phyloP scores from a whole-genome alignment of 2,113 vertebrate genomes.

The Fulica atra region DNA sequence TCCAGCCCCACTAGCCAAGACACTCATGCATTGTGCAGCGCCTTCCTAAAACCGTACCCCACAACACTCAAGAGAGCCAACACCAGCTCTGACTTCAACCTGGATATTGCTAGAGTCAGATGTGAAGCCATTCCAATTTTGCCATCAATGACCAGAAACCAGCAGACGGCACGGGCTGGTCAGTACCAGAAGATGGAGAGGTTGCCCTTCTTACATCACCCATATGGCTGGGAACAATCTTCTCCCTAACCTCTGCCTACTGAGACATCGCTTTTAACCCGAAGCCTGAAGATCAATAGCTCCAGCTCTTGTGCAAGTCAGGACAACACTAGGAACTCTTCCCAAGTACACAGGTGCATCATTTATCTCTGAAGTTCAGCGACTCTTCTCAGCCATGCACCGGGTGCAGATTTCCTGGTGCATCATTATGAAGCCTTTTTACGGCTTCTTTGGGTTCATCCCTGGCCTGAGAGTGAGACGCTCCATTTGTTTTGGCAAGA shows the following conservation, averaged over 20 bases:
- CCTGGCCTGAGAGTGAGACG: background rate
- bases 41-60: background rate
- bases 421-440: background rate
- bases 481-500: constrained; percentile 63
- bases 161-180: background rate
- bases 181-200: background rate
- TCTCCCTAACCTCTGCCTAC: background rate
- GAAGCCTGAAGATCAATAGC: background rate
- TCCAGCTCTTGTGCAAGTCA: background rate
- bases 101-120: background rate
- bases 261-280: background rate
- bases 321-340: background rate
- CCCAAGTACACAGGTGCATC: background rate
- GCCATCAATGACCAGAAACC: background rate
- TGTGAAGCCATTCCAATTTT: background rate
- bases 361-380: background rate
- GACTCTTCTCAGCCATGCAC: background rate
- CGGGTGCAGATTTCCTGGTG: background rate
- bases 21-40: rapidly evolving
- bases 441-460: background rate
- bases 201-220: background rate
- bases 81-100: background rate
- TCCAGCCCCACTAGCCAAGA: background rate
- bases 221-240: background rate
- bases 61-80: background rate